phyloP scores from a whole-genome alignment of 2,113 vertebrate genomes.

The Dendropsophus ebraccatus region DNA sequence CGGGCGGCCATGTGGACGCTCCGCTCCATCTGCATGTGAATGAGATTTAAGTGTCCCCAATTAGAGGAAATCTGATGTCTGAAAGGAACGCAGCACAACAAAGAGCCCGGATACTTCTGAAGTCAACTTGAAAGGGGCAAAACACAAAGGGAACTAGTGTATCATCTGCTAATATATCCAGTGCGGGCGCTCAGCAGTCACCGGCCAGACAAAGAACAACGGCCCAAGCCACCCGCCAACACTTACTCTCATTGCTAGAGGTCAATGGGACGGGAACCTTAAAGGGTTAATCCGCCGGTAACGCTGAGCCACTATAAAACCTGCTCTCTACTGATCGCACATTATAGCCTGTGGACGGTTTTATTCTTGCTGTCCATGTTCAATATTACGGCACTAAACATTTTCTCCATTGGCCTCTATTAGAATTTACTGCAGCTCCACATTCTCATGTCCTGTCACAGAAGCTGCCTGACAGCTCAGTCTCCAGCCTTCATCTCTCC shows the following conservation, averaged over 20 bases:
- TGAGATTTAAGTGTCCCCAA: not conserved
- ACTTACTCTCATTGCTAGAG: not conserved
- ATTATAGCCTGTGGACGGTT: no score
- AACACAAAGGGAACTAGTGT: not conserved
- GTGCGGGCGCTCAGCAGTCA: not conserved
- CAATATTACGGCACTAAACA: no score
- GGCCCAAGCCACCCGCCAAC: not conserved
- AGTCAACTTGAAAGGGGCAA: not conserved
- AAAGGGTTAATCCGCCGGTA: no score
- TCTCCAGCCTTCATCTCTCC: no score
- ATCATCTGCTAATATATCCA: not conserved
- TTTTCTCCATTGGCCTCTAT: no score
- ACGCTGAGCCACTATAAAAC: no score
- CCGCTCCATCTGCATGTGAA: not conserved
- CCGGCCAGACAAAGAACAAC: not conserved
- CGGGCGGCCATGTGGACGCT: not conserved
- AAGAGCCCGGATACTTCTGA: not conserved
- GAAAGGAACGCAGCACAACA: not conserved
- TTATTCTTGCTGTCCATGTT: no score
- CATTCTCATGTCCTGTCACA: no score
- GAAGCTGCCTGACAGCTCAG: no score
- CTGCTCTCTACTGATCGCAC: no score
- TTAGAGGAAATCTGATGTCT: not conserved
- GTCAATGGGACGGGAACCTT: not conserved
- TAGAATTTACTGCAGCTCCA: no score